Percentiles rank a stretch among this genome's conserved stretches.
Evolutionary conservation across 2,888 invertebrate species (phyloP).

Genomic region (Campaea margaritaria): DNA sequence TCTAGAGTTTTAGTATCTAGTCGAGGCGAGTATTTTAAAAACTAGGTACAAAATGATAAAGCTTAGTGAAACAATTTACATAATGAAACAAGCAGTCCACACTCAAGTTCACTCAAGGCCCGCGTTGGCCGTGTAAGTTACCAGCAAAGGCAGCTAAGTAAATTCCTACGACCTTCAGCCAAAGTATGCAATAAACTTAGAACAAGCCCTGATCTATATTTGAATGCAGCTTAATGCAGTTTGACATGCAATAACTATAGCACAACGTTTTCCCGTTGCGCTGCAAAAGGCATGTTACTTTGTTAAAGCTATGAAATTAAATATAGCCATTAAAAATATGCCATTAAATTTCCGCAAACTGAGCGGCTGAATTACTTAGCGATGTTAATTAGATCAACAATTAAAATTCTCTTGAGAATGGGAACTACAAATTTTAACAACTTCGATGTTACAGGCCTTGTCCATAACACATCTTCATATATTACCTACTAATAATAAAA

Average conservation of each 20-base stretch:
- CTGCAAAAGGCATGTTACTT: neutral
- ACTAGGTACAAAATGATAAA: neutral
- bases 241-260: conserved; percentile 32
- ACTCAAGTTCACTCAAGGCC: conserved; percentile 19
- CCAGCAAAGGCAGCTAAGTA: conserved; percentile 11
- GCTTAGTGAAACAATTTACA: neutral
- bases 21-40: neutral
- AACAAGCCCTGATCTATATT: conserved; percentile 31
- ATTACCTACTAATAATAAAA: too few relatives aligned
- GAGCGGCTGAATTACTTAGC: conserved; percentile 12
- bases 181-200: conserved; percentile 29
- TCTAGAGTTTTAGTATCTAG: conserved; percentile 12
- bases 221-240: conserved; percentile 35
- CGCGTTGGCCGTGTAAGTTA: conserved; percentile 9
- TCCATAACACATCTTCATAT: too few relatives aligned
- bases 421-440: conserved; percentile 16
- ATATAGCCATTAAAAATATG: neutral
- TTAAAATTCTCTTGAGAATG: conserved; percentile 25
- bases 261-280: neutral
- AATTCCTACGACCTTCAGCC: conserved; percentile 31
- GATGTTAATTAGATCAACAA: conserved; percentile 25
- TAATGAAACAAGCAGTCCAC: neutral
- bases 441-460: conserved; percentile 1
- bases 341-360: conserved; percentile 17
- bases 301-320: too few relatives aligned